Percentiles rank a stretch among this genome's conserved stretches.
Evolutionary conservation across 2,113 vertebrate species (phyloP).

Genomic region (Scomber scombrus): DNA sequence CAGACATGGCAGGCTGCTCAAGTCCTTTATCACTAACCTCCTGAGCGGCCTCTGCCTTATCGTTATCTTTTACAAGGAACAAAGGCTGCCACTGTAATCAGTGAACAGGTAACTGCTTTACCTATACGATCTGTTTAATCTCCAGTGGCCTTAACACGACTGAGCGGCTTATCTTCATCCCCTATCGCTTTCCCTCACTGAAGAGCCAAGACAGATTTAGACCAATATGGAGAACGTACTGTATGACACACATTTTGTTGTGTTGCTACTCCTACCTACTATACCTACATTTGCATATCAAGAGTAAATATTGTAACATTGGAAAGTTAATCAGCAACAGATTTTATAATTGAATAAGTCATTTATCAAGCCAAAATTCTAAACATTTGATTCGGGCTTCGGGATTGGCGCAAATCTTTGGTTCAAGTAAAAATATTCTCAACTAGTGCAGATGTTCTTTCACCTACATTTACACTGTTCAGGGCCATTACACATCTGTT

Average conservation of each 20-base stretch:
- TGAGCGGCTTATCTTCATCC: slow-evolving; percentile 53
- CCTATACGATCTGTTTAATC: slow-evolving; percentile 51
- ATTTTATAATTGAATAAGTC: too few species aligned
- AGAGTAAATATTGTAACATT: too few species aligned
- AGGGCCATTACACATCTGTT: too few species aligned
- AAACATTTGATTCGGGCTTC: too few species aligned
- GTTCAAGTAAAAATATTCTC: neutral
- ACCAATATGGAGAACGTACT: neutral
- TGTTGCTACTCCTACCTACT: neutral
- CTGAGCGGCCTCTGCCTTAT: neutral
- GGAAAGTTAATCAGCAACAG: neutral
- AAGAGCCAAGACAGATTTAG: neutral
- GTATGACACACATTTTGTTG: neutral
- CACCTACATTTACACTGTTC: too few species aligned
- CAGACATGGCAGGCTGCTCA: slow-evolving; percentile 33
- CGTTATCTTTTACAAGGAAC: slow-evolving; percentile 28
- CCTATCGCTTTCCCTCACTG: slow-evolving; percentile 27
- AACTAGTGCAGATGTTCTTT: neutral
- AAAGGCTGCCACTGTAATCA: slow-evolving; percentile 17
- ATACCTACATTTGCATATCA: neutral
- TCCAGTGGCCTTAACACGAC: slow-evolving; percentile 8
- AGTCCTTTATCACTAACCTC: slow-evolving; percentile 21
- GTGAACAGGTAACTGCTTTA: slow-evolving; percentile 48
- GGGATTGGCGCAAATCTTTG: neutral
- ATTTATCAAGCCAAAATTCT: too few species aligned